Base-by-base conservation (phyloP, 2,888 invertebrate species). In the Chaetoderma sp. region DNA sequence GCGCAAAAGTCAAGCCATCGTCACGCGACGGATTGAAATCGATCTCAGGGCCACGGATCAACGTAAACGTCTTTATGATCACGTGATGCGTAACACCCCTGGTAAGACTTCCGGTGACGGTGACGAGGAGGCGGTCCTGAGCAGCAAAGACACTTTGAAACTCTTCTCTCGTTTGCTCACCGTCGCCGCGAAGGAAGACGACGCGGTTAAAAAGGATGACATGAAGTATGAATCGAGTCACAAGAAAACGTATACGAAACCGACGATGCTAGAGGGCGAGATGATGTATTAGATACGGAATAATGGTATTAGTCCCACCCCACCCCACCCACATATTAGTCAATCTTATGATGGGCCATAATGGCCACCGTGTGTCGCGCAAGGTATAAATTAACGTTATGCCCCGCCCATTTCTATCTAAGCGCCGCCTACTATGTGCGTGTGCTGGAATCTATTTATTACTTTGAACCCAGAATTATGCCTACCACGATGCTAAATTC, bases 1-100 rank as follows among this genome's bases (percentile, higher is more conserved):
- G 81, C 75, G 83, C 54, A 86, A 85, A 70, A 82, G 79, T 23
- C 80, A 83, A 30, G 85, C 85, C 27, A 82, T 84, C 45, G 85
- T 86, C 8, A 84, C 84, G 6, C 62, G 85, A 4, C 74, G 80
- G 21, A 83, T 85, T 49, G 83, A 86, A 67, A 81, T 86, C n/a
- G 84, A 86, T 70, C 71, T 86, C 44, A 69, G 77, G 42, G 85
- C 81, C 23, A 85, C 80, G 10, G 81, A 79, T 32, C 83, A 84
- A 65, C 72, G 84, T 21, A 71, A 82, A 36, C 77, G 79, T 13
- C 70, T 85, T 57, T 83, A 82, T 63, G 72, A 81, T 21, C 76
- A 79, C 39, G 81, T 83, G 27, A 81, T 84, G 81, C 77, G 75
- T 23, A 72, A 72, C 18, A 68, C 76, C 4, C 60, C 23, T 25